Conservation (phyloP, 2,888 invertebrate genomes). For the Oxycera nigricornis region DNA sequence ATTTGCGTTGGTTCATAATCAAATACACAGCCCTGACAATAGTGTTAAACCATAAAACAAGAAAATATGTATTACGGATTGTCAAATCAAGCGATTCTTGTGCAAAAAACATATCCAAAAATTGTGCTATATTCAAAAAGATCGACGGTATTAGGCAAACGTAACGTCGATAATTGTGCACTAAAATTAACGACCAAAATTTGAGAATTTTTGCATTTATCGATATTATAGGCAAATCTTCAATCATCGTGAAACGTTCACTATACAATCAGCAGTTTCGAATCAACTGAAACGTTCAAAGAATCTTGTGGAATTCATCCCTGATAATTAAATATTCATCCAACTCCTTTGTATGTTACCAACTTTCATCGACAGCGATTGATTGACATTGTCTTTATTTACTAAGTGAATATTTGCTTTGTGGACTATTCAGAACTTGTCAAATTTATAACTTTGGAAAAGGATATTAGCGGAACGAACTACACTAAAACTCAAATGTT, state of each 20-base stretch:
- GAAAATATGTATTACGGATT: conserved; percentile 51
- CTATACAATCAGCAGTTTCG: too few relatives aligned
- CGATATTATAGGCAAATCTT: conserved; percentile 38
- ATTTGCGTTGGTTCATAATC: conserved; percentile 44
- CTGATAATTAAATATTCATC: too few relatives aligned
- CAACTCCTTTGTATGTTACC: too few relatives aligned
- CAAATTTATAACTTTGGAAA: not conserved
- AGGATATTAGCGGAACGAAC: not conserved
- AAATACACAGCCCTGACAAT: conserved; percentile 30
- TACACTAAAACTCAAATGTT: not conserved
- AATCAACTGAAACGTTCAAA: too few relatives aligned
- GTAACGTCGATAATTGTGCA: conserved; percentile 53
- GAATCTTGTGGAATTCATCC: too few relatives aligned
- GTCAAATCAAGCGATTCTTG: conserved; percentile 54
- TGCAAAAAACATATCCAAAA: conserved; percentile 55
- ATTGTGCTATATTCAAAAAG: conserved; percentile 55
- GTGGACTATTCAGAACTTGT: too few relatives aligned
- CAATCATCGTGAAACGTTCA: too few relatives aligned
- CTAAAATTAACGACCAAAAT: conserved; percentile 51
- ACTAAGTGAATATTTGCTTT: too few relatives aligned
- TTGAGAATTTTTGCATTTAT: conserved; percentile 39
- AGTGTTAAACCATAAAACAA: conserved; percentile 49
- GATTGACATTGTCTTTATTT: not conserved
- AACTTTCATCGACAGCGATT: not conserved
- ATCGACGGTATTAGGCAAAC: conserved; percentile 52